Percentiles rank a stretch among this genome's conserved stretches.
Evolutionary conservation across 2,113 vertebrate species (phyloP).

Genomic region (Cricetomys ansorgei): DNA sequence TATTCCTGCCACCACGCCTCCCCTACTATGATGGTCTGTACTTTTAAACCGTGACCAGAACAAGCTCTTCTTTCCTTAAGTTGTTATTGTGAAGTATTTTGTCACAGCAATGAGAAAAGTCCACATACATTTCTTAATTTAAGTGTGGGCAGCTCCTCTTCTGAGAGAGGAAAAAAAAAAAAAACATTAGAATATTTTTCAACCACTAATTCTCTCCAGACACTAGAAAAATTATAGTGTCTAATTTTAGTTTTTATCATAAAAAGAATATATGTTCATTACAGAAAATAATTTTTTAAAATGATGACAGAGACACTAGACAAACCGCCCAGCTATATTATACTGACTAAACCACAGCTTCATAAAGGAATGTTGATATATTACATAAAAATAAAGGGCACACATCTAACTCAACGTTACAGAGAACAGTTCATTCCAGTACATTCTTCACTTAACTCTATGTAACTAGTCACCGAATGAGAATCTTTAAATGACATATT

Average conservation of each 20-base stretch:
- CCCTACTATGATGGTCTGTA: neutral
- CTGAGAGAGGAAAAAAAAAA: neutral
- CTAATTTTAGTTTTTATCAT: slow-evolving; percentile 61
- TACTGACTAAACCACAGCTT: neutral
- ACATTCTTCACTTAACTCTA: slow-evolving; percentile 15
- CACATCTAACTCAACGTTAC: slow-evolving; percentile 11
- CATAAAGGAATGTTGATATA: neutral
- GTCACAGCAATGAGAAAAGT: neutral
- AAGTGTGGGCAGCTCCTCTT: neutral
- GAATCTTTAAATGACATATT: neutral
- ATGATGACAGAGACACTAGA: slow-evolving; percentile 25
- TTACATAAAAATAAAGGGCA: slow-evolving; percentile 45
- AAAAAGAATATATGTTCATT: slow-evolving; percentile 47
- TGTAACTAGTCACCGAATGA: slow-evolving; percentile 5
- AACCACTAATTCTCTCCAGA: slow-evolving; percentile 13
- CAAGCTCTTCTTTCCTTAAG: neutral
- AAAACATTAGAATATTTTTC: neutral
- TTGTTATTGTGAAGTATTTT: neutral
- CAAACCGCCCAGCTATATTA: neutral
- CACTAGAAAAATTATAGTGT: slow-evolving; percentile 13
- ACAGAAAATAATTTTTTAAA: neutral
- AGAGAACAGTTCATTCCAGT: slow-evolving; percentile 25
- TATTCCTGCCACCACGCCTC: neutral
- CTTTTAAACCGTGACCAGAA: neutral
- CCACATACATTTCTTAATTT: neutral